Conservation (phyloP, 2,113 vertebrate species). For the Cervus canadensis region DNA sequence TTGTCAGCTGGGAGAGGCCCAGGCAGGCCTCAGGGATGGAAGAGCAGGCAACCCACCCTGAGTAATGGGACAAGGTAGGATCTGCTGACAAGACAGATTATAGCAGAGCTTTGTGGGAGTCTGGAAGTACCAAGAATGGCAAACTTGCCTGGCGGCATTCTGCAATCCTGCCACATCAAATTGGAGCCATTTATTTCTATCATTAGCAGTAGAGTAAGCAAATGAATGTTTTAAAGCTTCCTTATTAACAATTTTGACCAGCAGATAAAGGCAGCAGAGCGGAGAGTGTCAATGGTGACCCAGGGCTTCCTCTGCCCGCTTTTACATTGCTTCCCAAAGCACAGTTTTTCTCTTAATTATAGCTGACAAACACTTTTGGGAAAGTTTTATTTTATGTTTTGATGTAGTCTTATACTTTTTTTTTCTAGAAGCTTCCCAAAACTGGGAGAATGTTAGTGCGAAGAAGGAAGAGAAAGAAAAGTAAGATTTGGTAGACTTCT, state of each 20-base stretch:
- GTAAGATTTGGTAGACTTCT: not conserved
- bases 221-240: not conserved
- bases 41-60: not conserved
- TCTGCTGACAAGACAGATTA: not conserved
- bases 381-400: not conserved
- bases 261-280: conserved; percentile 2
- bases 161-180: not conserved
- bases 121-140: not conserved
- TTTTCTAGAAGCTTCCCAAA: not conserved
- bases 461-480: not conserved
- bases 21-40: not conserved
- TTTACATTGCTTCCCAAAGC: not conserved
- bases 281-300: not conserved
- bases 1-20: not conserved
- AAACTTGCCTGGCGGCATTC: not conserved
- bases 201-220: conserved; percentile 36
- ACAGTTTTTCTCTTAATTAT: not conserved
- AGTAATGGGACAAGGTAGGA: not conserved
- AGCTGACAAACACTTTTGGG: not conserved
- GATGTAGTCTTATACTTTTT: not conserved
- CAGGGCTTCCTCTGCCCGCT: not conserved
- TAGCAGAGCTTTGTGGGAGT: not conserved
- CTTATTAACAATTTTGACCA: not conserved
- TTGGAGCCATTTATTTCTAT: conserved; percentile 8
- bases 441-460: not conserved